Evolutionary conservation across 2,797 vertebrate species (phyloP).

Genomic region (Rhinichthys osculus): DNA sequence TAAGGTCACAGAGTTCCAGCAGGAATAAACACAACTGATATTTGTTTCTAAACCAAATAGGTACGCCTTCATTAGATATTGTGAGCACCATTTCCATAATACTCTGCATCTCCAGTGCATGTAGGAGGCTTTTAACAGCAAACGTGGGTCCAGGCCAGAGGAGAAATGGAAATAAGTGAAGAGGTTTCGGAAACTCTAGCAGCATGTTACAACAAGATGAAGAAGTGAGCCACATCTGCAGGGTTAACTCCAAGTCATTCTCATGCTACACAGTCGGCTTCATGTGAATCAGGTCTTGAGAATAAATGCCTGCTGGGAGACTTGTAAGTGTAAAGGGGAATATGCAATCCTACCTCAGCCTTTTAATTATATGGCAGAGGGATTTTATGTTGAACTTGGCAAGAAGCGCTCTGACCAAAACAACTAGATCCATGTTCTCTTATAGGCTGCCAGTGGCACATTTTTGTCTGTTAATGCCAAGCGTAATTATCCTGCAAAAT

Average conservation of each 20-base stretch:
- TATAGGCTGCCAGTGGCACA: conserved; percentile 6
- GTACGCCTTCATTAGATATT: not conserved
- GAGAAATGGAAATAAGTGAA: conserved; percentile 30
- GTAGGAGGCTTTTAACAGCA: conserved; percentile 25
- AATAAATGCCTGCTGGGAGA: not conserved
- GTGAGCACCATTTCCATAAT: conserved; percentile 9
- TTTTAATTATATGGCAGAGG: conserved; percentile 27
- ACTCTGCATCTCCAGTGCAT: not conserved
- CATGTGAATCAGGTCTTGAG: conserved; percentile 2
- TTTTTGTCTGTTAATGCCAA: conserved; percentile 36
- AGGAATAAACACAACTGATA: not conserved
- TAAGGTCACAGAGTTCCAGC: not conserved
- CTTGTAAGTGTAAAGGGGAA: conserved; percentile 2
- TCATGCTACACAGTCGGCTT: not conserved
- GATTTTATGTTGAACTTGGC: conserved; percentile 45
- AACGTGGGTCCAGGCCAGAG: not conserved
- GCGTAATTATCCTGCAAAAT: conserved; percentile 53
- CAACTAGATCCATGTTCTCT: conserved; percentile 24
- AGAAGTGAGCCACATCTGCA: not conserved
- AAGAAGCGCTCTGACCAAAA: conserved; percentile 6
- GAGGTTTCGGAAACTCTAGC: conserved; percentile 15
- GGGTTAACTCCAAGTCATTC: not conserved
- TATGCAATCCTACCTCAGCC: not conserved
- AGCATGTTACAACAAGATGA: not conserved
- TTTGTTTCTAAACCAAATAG: conserved; percentile 5